Percentiles rank a stretch among this genome's conserved stretches.
phyloP scores from a whole-genome alignment of 2,797 vertebrate genomes.

The Threskiornis aethiopicus region DNA sequence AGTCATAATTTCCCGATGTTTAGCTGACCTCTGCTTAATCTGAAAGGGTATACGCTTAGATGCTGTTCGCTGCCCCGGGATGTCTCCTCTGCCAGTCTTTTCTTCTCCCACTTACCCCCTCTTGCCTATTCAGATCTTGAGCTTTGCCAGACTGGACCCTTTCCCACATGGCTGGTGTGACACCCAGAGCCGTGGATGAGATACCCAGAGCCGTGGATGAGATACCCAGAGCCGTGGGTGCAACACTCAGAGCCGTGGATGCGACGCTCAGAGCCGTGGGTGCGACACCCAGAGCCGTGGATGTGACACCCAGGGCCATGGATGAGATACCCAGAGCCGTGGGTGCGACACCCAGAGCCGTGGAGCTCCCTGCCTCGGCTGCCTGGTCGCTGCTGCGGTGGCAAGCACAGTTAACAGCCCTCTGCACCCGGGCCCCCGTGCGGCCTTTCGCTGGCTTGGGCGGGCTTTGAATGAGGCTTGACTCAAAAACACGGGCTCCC shows the following conservation, averaged over 20 bases:
- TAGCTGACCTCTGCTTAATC: background rate
- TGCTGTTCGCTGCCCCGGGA: background rate
- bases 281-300: too few species aligned
- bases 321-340: background rate
- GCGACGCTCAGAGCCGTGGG: background rate
- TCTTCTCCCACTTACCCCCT: background rate
- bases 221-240: background rate
- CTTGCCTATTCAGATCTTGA: background rate
- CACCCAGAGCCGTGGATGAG: background rate
- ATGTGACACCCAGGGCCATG: background rate
- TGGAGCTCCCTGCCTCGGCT: background rate
- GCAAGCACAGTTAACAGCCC: background rate
- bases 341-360: too few species aligned
- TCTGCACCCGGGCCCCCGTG: rapidly evolving
- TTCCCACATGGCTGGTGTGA: background rate
- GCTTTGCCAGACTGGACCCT: background rate
- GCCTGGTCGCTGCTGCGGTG: background rate
- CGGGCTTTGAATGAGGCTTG: background rate
- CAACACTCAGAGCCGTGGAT: too few species aligned
- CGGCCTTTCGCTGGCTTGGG: background rate
- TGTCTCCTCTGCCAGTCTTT: background rate
- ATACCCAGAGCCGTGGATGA: too few species aligned
- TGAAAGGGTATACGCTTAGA: too few species aligned
- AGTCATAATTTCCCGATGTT: background rate
- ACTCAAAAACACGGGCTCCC: background rate